These are phyloP conservation scores for Peromyscus eremicus DNA, from an alignment of 2,797 vertebrate species.

Conservation along the genomic window DNA sequence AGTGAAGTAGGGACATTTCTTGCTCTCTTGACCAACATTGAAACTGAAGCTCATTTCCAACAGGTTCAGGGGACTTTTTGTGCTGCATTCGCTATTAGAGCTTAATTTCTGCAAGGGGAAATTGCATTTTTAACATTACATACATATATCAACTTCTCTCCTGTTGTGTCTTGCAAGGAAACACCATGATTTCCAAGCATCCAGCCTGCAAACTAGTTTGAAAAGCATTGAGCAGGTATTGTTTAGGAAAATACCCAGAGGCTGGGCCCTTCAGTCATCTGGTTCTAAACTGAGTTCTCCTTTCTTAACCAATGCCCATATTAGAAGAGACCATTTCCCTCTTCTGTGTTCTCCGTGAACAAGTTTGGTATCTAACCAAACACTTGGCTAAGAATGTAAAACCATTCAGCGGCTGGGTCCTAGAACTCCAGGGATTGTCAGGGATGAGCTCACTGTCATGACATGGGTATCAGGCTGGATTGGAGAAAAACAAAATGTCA, in stretches of 20 bases:
- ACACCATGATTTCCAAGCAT: background rate
- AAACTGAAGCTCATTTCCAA: background rate
- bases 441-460: background rate
- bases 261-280: background rate
- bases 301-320: background rate
- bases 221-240: background rate
- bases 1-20: background rate
- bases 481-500: background rate
- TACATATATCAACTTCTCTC: background rate
- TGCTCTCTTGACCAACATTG: background rate
- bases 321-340: background rate
- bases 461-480: background rate
- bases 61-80: background rate
- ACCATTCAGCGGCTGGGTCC: background rate
- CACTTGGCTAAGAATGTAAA: background rate
- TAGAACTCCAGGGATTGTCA: background rate
- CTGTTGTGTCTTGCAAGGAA: background rate
- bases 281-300: background rate
- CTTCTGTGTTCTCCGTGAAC: background rate
- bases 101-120: background rate
- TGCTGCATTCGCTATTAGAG: background rate
- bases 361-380: constrained; percentile 37
- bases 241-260: constrained; percentile 38
- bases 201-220: background rate
- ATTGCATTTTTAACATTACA: background rate